A percentile compares a stretch with the other conserved stretches of the same genome.
These are phyloP conservation scores for Euplexia lucipara DNA, from an alignment of 2,888 invertebrate species.

Conservation along the genomic window DNA sequence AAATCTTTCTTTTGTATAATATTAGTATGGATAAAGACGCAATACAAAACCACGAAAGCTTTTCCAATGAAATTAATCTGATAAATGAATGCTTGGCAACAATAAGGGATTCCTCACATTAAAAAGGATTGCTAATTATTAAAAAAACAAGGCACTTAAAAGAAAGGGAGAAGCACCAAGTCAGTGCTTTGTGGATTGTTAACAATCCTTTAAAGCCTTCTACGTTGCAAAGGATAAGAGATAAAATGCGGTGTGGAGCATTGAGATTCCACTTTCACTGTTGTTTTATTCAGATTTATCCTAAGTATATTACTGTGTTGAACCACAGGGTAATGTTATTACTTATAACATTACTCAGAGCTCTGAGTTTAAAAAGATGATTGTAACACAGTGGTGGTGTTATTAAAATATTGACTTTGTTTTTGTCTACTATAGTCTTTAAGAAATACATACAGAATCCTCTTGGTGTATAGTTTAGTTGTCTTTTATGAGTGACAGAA, in stretches of 20 bases:
- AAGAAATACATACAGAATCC: background rate
- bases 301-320: constrained; percentile 45
- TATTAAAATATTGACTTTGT: constrained; percentile 45
- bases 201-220: constrained; percentile 28
- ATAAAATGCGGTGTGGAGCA: constrained; percentile 45
- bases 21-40: constrained; percentile 8
- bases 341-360: constrained; percentile 47
- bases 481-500: background rate
- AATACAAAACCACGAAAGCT: constrained; percentile 1
- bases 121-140: constrained; percentile 5
- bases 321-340: constrained; percentile 37
- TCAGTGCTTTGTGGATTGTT: constrained; percentile 14
- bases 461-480: background rate
- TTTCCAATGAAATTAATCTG: constrained; percentile 18
- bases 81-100: background rate
- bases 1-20: too few relatives aligned
- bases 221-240: constrained; percentile 25
- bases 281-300: constrained; percentile 52
- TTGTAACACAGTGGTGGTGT: constrained; percentile 26
- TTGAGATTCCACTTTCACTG: constrained; percentile 53
- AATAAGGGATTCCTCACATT: background rate
- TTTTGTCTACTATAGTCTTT: background rate
- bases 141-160: constrained; percentile 11
- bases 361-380: constrained; percentile 22
- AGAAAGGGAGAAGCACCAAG: constrained; percentile 21